Evolutionary conservation across 2,797 vertebrate species (phyloP).

Genomic region (Nasua narica): DNA sequence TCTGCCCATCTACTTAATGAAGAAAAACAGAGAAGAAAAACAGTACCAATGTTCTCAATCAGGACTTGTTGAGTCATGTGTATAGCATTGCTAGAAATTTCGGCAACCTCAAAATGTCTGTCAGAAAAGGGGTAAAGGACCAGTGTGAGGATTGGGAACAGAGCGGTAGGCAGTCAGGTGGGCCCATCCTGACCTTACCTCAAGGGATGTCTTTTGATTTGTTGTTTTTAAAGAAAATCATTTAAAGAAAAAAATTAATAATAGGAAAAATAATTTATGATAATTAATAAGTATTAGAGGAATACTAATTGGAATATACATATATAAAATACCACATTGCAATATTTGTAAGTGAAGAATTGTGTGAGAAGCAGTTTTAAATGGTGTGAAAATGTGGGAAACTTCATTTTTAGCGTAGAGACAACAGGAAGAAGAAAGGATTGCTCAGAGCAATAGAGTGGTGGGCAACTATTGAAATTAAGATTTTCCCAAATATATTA

Average conservation of each 20-base stretch:
- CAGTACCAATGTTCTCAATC: background rate
- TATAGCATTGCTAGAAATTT: background rate
- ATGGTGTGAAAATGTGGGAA: background rate
- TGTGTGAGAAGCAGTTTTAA: background rate
- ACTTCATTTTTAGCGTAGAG: background rate
- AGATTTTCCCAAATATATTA: background rate
- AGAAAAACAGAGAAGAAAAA: too few relatives aligned
- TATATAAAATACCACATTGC: background rate
- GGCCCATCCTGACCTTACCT: background rate
- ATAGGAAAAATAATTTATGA: background rate
- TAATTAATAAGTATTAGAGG: background rate
- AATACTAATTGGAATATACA: background rate
- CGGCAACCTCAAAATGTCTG: background rate
- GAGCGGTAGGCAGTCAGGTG: background rate
- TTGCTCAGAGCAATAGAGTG: background rate
- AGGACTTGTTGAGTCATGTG: background rate
- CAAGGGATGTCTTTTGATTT: background rate
- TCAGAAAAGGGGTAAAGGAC: background rate
- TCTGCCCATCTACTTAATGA: background rate
- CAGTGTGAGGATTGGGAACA: background rate
- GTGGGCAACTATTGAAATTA: background rate
- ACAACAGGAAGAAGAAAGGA: background rate
- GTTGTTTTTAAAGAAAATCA: background rate
- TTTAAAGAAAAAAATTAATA: background rate
- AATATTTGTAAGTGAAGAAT: background rate